A percentile compares a stretch with the other conserved stretches of the same genome.
phyloP scores from a whole-genome alignment of 2,888 invertebrate species.

The Gandaritis pyraliata region DNA sequence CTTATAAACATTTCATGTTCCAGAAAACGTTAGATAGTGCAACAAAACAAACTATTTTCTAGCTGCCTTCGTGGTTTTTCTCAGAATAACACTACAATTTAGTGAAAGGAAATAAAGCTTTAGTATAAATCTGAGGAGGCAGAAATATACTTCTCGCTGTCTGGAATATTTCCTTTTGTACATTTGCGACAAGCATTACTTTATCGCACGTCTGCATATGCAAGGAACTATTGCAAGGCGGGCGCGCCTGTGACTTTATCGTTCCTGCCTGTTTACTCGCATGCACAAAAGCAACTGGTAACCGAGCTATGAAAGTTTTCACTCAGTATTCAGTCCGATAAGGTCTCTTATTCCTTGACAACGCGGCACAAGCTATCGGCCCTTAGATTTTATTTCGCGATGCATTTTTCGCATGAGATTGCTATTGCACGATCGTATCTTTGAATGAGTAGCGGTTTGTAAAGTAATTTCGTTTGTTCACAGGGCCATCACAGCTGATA shows the following conservation, averaged over 20 bases:
- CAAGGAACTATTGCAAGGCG: slow-evolving; percentile 47
- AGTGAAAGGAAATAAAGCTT: slow-evolving; percentile 44
- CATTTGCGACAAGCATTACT: slow-evolving; percentile 52
- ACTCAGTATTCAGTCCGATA: slow-evolving; percentile 44
- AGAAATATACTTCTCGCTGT: slow-evolving; percentile 47
- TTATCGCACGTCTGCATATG: slow-evolving; percentile 63
- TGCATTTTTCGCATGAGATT: slow-evolving; percentile 36
- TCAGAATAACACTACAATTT: slow-evolving; percentile 10
- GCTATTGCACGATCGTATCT: slow-evolving; percentile 30
- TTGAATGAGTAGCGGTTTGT: slow-evolving; percentile 15
- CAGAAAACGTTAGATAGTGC: not conserved
- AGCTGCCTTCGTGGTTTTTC: slow-evolving; percentile 1
- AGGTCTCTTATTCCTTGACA: slow-evolving; percentile 44
- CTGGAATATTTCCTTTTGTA: slow-evolving; percentile 59
- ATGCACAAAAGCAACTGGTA: slow-evolving; percentile 51
- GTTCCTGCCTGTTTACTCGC: slow-evolving; percentile 52
- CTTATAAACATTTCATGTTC: not conserved
- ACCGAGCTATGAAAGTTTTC: slow-evolving; percentile 36
- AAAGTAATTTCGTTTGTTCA: slow-evolving; percentile 47
- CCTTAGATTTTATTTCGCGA: slow-evolving; percentile 44
- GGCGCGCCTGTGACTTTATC: slow-evolving; percentile 58
- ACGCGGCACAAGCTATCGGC: slow-evolving; percentile 37
- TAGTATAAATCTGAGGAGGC: slow-evolving; percentile 49
- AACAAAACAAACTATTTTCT: not conserved
- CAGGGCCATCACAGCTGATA: slow-evolving; percentile 79